These are phyloP conservation scores for Austrofundulus limnaeus DNA, from an alignment of 2,113 vertebrate species.

Conservation along the genomic window DNA sequence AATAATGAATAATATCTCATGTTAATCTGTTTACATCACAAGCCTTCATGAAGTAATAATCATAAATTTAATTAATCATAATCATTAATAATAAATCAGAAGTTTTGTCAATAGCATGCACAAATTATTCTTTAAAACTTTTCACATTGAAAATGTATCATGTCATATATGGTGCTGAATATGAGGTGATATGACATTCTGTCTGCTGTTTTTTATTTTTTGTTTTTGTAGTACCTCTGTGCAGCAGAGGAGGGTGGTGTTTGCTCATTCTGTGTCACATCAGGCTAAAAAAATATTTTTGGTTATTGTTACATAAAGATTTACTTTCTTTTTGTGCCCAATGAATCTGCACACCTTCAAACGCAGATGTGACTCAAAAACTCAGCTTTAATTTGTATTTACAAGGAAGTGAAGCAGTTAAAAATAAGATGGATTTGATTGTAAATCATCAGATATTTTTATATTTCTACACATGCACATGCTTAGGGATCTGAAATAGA, in stretches of 20 bases:
- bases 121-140: no score
- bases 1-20: no score
- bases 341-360: neutral
- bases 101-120: no score
- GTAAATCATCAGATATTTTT: neutral
- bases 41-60: no score
- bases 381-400: no score
- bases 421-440: neutral
- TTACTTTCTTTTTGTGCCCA: neutral
- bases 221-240: slow-evolving; percentile 39
- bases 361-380: neutral
- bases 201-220: no score
- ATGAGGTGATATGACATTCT: no score
- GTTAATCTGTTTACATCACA: no score
- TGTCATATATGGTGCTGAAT: no score
- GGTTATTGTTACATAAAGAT: neutral
- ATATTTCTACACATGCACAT: neutral
- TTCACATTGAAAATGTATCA: no score
- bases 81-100: no score
- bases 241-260: slow-evolving; percentile 53
- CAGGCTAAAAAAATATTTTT: neutral
- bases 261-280: slow-evolving; percentile 5
- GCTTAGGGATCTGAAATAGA: neutral
- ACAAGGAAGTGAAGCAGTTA: neutral
- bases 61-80: no score